Evolutionary conservation across 2,797 vertebrate genomes (phyloP), one percentile per base, ranked within the genome.

Genomic region (Micrastur ruficollis): DNA sequence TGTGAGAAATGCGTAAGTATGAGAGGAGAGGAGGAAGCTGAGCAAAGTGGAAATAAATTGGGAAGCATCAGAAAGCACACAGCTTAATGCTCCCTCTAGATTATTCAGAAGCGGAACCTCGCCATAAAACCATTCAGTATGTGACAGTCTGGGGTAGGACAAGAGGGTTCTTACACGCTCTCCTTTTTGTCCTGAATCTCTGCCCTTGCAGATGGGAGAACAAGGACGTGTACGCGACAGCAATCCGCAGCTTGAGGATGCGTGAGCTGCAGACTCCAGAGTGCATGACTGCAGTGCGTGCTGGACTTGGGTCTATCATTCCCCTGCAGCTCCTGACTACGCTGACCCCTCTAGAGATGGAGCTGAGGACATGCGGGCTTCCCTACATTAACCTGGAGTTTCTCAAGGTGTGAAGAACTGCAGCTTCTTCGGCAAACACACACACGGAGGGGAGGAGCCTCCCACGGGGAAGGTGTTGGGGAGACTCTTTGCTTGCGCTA

Each of bases 341-440:
- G 1, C 98, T 99, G 93, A 99, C 98, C 55, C 99, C 99, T 0
- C 97, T 99, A 12, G 99, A 99, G 98, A 98, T 99, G 98, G 99
- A 99, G 97, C 98, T 99, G 90, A 98, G 99, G 76, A 99, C 99
- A 11, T 99, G 99, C 5, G 99, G 99, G 66, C 98, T 99, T 89
- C 99, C 99, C 1, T 99, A 99, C 97, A 99, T 99, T 97, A 99
- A 99, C 98, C 98, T 99, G 95, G 99, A 99, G 97, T 99, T 99
- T 93, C 99, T 99, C 47, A 99, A 99, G 99, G 99, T 99, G 86
- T 0, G 72, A 29, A 8, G 17, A 44, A 36, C 32, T 11, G 59
- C 20, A 4, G 74, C 44, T 23, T 2, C 58, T 76, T 16, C 5
- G 50, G 79, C 38, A 23, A 13, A 44, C n/a, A n/a, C n/a, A 21